These are phyloP conservation scores for Nineta flava DNA, from an alignment of 2,888 invertebrate species.

Conservation along the genomic window DNA sequence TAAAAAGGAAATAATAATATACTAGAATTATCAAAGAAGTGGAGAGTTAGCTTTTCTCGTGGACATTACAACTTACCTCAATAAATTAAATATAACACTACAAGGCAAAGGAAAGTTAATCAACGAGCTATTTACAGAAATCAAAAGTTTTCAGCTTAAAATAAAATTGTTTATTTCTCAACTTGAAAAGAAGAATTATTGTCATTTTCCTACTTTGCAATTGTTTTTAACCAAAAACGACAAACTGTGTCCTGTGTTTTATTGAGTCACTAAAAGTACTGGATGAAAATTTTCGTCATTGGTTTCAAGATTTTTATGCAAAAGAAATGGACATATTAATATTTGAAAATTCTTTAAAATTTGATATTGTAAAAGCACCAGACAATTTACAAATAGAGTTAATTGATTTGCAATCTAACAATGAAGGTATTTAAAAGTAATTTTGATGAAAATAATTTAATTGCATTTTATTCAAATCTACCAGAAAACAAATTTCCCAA, in stretches of 20 bases:
- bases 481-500: constrained; percentile 5
- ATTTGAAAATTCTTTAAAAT: constrained; percentile 13
- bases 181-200: constrained; percentile 12
- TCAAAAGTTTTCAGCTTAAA: constrained; percentile 7
- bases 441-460: constrained; percentile 8
- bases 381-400: constrained; percentile 7
- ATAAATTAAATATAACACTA: constrained; percentile 11
- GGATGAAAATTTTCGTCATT: constrained; percentile 12
- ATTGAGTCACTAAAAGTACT: constrained; percentile 10
- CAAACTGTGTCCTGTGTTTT: constrained; percentile 12
- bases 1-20: constrained; percentile 11
- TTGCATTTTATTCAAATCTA: constrained; percentile 8
- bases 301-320: constrained; percentile 12
- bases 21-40: constrained; percentile 10
- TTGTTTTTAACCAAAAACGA: constrained; percentile 12
- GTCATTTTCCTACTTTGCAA: constrained; percentile 13
- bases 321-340: constrained; percentile 12
- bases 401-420: constrained; percentile 8
- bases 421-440: constrained; percentile 8
- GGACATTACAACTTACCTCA: constrained; percentile 10
- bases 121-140: constrained; percentile 7
- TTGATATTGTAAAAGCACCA: constrained; percentile 13
- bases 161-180: constrained; percentile 11
- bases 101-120: constrained; percentile 11
- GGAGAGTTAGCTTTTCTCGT: constrained; percentile 10